Evolutionary conservation across 1,140 invertebrate species (phyloP).

Genomic region (Pseudomyrmex pallidus): DNA sequence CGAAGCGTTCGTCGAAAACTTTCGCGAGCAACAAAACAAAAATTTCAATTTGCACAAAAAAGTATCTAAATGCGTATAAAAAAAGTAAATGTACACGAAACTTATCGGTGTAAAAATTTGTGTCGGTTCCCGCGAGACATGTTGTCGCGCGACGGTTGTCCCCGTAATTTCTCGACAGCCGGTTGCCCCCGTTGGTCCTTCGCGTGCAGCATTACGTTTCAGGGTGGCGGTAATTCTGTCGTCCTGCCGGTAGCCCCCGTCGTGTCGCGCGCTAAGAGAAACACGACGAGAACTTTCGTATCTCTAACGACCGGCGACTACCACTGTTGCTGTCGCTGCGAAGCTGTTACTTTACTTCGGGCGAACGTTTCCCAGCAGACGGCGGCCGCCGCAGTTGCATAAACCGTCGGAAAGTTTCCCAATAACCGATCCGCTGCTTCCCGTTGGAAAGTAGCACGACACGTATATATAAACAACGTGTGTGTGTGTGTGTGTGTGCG

Average conservation of each 20-base stretch:
- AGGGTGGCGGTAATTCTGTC: conserved; percentile 7
- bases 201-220: too few relatives aligned
- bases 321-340: not conserved
- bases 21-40: not conserved
- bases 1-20: not conserved
- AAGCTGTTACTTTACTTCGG: conserved; percentile 16
- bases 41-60: too few relatives aligned
- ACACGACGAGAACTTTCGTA: conserved; percentile 27
- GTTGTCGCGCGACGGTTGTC: not conserved
- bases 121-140: too few relatives aligned
- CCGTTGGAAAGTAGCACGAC: conserved; percentile 41
- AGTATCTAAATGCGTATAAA: not conserved
- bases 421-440: conserved; percentile 66
- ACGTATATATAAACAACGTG: not conserved
- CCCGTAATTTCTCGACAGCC: conserved; percentile 21
- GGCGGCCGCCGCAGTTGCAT: conserved; percentile 12
- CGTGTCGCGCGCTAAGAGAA: not conserved
- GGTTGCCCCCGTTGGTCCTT: not conserved
- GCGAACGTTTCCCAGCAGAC: conserved; percentile 11
- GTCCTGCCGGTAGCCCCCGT: not conserved
- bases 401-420: conserved; percentile 66
- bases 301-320: not conserved
- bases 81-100: not conserved
- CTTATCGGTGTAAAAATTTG: not conserved
- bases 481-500: not conserved